A percentile compares a stretch with the other conserved stretches of the same genome.
Evolutionary conservation across 2,113 vertebrate species (phyloP).

Genomic region (Ophiodon elongatus): DNA sequence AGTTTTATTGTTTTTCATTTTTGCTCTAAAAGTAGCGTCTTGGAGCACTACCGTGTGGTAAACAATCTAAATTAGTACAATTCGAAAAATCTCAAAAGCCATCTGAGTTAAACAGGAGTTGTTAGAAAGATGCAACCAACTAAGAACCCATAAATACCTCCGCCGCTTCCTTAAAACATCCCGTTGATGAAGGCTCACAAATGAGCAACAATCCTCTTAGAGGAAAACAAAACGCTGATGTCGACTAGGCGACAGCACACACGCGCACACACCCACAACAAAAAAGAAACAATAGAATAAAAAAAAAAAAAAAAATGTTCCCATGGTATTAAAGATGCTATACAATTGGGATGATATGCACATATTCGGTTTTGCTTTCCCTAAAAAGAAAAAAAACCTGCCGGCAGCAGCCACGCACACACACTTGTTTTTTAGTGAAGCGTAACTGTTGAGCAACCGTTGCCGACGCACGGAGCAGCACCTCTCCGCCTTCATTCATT

Average conservation of each 20-base stretch:
- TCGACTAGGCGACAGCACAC: constrained; percentile 99
- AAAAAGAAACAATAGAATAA: constrained; percentile 73
- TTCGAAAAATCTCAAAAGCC: constrained; percentile 92
- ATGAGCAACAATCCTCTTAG: constrained; percentile 99
- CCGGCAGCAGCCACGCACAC: constrained; percentile 84
- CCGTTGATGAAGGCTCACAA: constrained; percentile 99
- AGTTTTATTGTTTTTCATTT: constrained; percentile 86
- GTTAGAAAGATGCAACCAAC: constrained; percentile 98
- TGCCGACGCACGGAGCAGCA: constrained; percentile 84
- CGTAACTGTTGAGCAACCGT: constrained; percentile 84
- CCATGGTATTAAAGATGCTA: constrained; percentile 95
- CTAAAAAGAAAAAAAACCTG: constrained; percentile 75
- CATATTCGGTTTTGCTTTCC: constrained; percentile 86
- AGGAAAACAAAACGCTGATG: constrained; percentile 99
- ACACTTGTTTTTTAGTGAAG: constrained; percentile 81
- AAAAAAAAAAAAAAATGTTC: constrained; percentile 90
- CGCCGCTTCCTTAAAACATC: constrained; percentile 93
- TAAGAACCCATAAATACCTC: constrained; percentile 99
- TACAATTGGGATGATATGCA: constrained; percentile 99
- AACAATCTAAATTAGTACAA: constrained; percentile 99
- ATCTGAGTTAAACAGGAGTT: constrained; percentile 92
- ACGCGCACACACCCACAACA: constrained; percentile 86
- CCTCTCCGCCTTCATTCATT: constrained; percentile 82
- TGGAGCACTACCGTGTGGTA: constrained; percentile 98
- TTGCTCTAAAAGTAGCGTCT: constrained; percentile 96